phyloP scores from a whole-genome alignment of 2,888 invertebrate genomes.

The Rhagium mordax region DNA sequence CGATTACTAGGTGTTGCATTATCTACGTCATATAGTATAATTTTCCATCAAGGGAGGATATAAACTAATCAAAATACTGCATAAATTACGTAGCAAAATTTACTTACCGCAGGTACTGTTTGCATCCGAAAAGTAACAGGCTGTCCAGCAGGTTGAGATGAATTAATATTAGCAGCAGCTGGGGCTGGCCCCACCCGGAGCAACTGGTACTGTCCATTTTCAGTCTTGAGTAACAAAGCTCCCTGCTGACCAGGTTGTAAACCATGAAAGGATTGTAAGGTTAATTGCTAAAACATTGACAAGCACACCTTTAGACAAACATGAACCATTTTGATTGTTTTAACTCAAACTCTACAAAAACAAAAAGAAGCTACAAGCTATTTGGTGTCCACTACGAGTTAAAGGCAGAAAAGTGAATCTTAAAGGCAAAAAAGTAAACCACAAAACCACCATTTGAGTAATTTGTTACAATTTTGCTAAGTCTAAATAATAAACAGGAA shows the following conservation, averaged over 20 bases:
- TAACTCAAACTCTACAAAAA: constrained; percentile 45
- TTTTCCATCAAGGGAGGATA: too few relatives aligned
- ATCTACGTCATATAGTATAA: too few relatives aligned
- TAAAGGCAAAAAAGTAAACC: neutral
- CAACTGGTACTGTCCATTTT: constrained; percentile 96
- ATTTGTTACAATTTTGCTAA: neutral
- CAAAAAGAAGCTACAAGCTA: constrained; percentile 31
- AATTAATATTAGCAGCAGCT: constrained; percentile 70
- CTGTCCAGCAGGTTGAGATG: constrained; percentile 74
- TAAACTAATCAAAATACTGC: too few relatives aligned
- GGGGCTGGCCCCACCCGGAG: constrained; percentile 90
- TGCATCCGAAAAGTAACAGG: constrained; percentile 87
- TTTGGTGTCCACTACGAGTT: neutral
- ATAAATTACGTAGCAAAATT: neutral
- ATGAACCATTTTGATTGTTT: constrained; percentile 41
- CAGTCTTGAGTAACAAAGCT: constrained; percentile 94
- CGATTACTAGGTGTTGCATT: too few relatives aligned
- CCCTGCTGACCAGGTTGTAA: constrained; percentile 91
- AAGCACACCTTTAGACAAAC: constrained; percentile 52
- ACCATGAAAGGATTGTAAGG: constrained; percentile 89
- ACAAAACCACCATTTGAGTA: neutral
- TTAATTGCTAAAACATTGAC: constrained; percentile 78
- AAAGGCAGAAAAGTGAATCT: neutral
- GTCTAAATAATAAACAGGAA: too few relatives aligned
- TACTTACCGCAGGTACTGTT: constrained; percentile 89